Base-by-base conservation (phyloP, 2,797 vertebrate genomes). In the Danio aesculapii region DNA sequence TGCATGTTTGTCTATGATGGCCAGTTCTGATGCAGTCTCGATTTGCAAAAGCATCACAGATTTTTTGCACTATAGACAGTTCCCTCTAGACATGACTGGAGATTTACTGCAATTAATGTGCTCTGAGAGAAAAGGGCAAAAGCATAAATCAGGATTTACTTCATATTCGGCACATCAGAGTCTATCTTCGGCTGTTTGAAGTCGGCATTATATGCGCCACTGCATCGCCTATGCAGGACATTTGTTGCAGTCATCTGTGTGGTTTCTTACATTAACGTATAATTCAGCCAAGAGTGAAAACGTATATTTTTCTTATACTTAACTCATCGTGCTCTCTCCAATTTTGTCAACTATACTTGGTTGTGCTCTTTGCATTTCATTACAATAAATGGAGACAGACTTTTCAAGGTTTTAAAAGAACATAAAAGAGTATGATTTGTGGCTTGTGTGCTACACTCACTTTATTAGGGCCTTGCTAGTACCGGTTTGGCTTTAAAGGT, bases 81-180 rank as follows among this genome's bases (percentile, higher is more conserved):
- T 85, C 86, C 72, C 61, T 63, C 46, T 67, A 64, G 75, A 49
- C 69, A 79, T 64, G 76, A 81, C 73, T 79, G 81, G 66, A 86
- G 78, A 86, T 84, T 81, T 84, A 84, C 75, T 66, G 75, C 52
- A 63, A 47, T 63, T 59, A 43, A 69, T 44, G 83, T 83, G 84
- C 74, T 81, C 77, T 81, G 55, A 41, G 72, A 63, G 86, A 79
- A 87, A 86, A 88, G 86, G 86, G 85, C 85, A 88, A 77, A 83
- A 53, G 30, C 84, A 84, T 89, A 88, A 90, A 90, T 90, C 82
- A 88, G 81, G 84, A 84, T 87, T 88, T 85, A 86, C 81, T 66
- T 77, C 58, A 46, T 46, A 74, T 61, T 61, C 59, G 77, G 83
- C 77, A 55, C 75, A 68, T 84, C 68, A 57, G 69, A 52, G 77